These are phyloP conservation scores for Halcyon badia DNA, from an alignment of 2,797 vertebrate genomes.

Conservation along the genomic window DNA sequence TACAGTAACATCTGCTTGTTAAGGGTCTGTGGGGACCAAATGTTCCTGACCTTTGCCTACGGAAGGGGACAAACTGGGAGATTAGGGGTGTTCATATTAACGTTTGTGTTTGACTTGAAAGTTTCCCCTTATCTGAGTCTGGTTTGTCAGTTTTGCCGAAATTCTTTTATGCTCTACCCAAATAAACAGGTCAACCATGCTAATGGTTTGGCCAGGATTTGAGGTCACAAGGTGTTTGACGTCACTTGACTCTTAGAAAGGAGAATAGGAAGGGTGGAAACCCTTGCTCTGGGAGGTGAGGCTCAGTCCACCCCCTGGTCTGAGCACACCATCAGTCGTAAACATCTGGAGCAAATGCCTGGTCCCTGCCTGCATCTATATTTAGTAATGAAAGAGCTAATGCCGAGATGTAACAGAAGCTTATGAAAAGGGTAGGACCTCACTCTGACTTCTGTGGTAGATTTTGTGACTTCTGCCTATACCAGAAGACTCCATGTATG, in stretches of 20 bases:
- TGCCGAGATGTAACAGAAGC: not conserved
- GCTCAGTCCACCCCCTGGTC: not conserved
- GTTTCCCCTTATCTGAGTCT: constrained; percentile 48
- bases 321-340: not conserved
- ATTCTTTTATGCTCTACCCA: constrained; percentile 65
- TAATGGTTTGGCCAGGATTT: not conserved
- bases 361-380: not conserved
- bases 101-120: constrained; percentile 77
- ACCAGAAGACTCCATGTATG: not conserved
- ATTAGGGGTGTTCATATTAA: constrained; percentile 83
- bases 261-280: not conserved
- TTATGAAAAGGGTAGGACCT: not conserved
- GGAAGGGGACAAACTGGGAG: constrained; percentile 77
- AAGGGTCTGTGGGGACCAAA: constrained; percentile 88
- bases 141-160: constrained; percentile 54
- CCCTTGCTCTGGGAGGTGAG: not conserved
- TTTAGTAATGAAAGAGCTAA: not conserved
- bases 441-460: not conserved
- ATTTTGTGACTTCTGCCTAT: not conserved
- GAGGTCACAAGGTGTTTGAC: not conserved
- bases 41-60: constrained; percentile 86
- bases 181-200: constrained; percentile 58
- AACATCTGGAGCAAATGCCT: not conserved
- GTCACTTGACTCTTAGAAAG: not conserved
- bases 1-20: constrained; percentile 99